phyloP scores from a whole-genome alignment of 2,888 invertebrate genomes.

The Nematopogon swammerdamellus region DNA sequence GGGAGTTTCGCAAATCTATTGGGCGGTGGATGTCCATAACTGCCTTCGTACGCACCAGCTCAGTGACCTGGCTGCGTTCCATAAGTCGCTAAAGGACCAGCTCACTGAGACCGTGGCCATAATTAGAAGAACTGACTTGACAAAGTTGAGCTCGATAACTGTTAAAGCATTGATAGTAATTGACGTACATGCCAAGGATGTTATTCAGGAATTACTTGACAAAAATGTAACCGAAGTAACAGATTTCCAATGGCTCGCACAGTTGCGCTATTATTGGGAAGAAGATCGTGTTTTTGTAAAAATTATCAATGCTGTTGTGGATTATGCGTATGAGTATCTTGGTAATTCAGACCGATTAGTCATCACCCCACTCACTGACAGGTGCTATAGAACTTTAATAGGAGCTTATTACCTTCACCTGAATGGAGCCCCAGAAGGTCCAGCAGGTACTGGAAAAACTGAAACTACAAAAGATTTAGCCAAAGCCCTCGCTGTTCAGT shows the following conservation, averaged over 20 bases:
- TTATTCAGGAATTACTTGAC: slow-evolving; percentile 63
- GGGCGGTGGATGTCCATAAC: slow-evolving; percentile 77
- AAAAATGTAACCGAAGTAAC: slow-evolving; percentile 65
- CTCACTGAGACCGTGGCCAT: slow-evolving; percentile 71
- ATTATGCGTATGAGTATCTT: slow-evolving; percentile 81
- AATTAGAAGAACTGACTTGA: slow-evolving; percentile 66
- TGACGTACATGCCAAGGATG: slow-evolving; percentile 84
- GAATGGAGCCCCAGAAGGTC: slow-evolving; percentile 83
- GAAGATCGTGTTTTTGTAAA: slow-evolving; percentile 65
- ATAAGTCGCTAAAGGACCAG: slow-evolving; percentile 55
- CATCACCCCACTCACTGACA: slow-evolving; percentile 71
- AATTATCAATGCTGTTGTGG: slow-evolving; percentile 76
- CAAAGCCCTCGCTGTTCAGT: slow-evolving; percentile 87
- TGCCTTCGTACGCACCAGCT: slow-evolving; percentile 58
- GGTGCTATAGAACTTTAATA: slow-evolving; percentile 80
- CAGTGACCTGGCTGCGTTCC: slow-evolving; percentile 54
- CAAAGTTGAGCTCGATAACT: slow-evolving; percentile 70
- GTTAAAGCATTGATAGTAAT: slow-evolving; percentile 80
- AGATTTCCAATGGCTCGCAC: slow-evolving; percentile 84
- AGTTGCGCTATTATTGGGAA: slow-evolving; percentile 79
- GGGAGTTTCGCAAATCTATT: slow-evolving; percentile 76
- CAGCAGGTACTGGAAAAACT: slow-evolving; percentile 87
- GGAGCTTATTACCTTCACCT: slow-evolving; percentile 81
- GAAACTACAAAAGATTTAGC: slow-evolving; percentile 92
- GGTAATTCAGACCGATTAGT: slow-evolving; percentile 77